A percentile compares a stretch with the other conserved stretches of the same genome.
These are phyloP conservation scores for Steinernema feltiae DNA, from an alignment of 1,140 invertebrate species.

Conservation along the genomic window DNA sequence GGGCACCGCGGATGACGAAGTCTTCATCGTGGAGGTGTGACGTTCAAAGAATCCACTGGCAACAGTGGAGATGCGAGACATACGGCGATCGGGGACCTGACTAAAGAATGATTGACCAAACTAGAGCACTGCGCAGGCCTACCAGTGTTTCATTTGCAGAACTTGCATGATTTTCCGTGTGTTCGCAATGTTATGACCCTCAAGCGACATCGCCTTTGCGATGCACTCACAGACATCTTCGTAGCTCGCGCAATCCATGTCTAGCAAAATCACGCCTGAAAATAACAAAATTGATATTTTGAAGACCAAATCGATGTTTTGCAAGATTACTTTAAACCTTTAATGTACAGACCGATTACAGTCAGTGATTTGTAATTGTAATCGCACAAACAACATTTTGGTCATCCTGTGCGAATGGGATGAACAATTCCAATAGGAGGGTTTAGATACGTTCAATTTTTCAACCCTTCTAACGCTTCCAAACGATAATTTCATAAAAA, in stretches of 20 bases:
- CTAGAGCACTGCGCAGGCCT: background rate
- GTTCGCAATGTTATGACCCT: background rate
- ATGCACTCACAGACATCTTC: background rate
- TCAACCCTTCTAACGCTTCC: too few species aligned
- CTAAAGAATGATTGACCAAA: constrained; percentile 20
- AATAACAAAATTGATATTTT: too few species aligned
- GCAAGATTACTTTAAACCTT: too few species aligned
- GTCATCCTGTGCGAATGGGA: too few species aligned
- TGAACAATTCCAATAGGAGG: too few species aligned
- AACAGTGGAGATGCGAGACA: constrained; percentile 43
- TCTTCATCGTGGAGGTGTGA: constrained; percentile 22
- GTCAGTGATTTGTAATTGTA: too few species aligned
- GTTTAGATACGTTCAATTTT: too few species aligned
- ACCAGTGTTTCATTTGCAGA: constrained; percentile 9
- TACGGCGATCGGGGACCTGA: constrained; percentile 38
- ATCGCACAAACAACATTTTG: too few species aligned
- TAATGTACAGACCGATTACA: too few species aligned
- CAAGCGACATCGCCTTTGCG: background rate
- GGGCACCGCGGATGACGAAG: constrained; percentile 5
- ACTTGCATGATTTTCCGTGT: background rate
- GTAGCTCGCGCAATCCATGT: background rate
- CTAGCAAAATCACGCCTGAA: background rate
- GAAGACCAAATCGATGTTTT: too few species aligned
- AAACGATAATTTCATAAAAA: too few species aligned
- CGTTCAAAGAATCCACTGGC: constrained; percentile 38